These are phyloP conservation scores for Drosophila lacicola DNA, from an alignment of 2,888 invertebrate genomes.

Conservation along the genomic window DNA sequence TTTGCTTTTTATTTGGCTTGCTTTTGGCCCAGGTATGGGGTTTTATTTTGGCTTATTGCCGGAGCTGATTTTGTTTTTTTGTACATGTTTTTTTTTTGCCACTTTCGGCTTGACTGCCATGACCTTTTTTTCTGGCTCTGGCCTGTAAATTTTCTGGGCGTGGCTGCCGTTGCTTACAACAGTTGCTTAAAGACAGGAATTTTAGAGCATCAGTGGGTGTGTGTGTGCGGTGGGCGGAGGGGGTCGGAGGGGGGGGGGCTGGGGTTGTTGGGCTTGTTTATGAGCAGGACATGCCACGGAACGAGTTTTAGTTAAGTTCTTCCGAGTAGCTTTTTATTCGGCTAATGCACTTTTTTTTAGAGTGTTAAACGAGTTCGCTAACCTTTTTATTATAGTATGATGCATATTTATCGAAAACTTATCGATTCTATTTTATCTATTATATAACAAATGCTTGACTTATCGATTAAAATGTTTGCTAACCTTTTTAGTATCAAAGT, in stretches of 20 bases:
- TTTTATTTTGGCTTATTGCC: constrained; percentile 71
- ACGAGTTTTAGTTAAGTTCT: constrained; percentile 9
- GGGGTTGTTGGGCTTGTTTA: constrained; percentile 22
- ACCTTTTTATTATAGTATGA: constrained; percentile 10
- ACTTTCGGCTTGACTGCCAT: constrained; percentile 52
- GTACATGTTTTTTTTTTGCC: constrained; percentile 33
- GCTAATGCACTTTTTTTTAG: constrained; percentile 12
- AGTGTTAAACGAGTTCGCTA: constrained; percentile 5
- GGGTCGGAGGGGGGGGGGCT: background rate
- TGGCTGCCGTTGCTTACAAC: constrained; percentile 50
- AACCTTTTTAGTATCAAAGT: too few species aligned
- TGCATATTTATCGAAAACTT: background rate
- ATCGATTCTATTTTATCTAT: background rate
- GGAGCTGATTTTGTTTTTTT: constrained; percentile 55
- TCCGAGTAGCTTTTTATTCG: constrained; percentile 28
- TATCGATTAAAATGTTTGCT: too few species aligned
- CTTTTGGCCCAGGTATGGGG: constrained; percentile 60
- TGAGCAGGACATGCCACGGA: constrained; percentile 28
- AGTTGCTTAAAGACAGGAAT: constrained; percentile 58
- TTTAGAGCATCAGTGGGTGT: constrained; percentile 4
- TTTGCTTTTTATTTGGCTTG: constrained; percentile 31
- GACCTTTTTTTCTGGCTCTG: constrained; percentile 64
- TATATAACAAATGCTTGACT: background rate
- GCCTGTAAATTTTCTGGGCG: constrained; percentile 68
- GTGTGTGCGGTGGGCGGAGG: background rate